Percentiles rank a stretch among this genome's conserved stretches.
Conservation (phyloP, 2,888 invertebrate species). For the Pyralis farinalis region DNA sequence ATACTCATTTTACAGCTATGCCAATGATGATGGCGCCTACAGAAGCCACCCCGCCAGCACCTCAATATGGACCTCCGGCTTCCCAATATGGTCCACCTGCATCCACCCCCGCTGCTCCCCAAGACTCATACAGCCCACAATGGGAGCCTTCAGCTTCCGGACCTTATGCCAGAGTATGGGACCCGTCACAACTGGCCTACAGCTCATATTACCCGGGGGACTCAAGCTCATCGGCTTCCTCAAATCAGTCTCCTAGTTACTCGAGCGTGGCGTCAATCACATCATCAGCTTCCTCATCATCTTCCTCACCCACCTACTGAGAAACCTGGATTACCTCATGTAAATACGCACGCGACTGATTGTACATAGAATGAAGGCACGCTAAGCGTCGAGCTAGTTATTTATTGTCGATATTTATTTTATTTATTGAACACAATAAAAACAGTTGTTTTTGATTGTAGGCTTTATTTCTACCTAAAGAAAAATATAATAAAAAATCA, state of each 20-base stretch:
- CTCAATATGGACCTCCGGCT: conserved; percentile 86
- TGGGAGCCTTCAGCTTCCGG: conserved; percentile 88
- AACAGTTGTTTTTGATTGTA: conserved; percentile 46
- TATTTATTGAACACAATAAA: conserved; percentile 76
- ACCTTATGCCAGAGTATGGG: conserved; percentile 91
- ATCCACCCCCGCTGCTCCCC: conserved; percentile 81
- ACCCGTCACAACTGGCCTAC: conserved; percentile 85
- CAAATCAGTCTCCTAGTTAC: conserved; percentile 77
- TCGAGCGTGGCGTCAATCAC: conserved; percentile 72
- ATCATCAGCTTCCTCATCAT: conserved; percentile 49
- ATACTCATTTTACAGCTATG: conserved; percentile 77
- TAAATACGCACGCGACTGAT: conserved; percentile 28
- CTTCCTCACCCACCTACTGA: conserved; percentile 51
- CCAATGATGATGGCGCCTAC: conserved; percentile 86
- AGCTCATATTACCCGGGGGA: conserved; percentile 87
- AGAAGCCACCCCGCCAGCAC: conserved; percentile 81
- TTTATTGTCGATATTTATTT: conserved; percentile 74
- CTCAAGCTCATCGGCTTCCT: conserved; percentile 76
- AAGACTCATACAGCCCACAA: conserved; percentile 86
- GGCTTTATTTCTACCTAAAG: conserved; percentile 17
- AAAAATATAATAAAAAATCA: too few species aligned
- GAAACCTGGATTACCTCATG: conserved; percentile 48
- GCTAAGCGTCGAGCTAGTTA: conserved; percentile 63
- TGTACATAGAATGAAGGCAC: conserved; percentile 60
- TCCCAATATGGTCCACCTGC: conserved; percentile 74